Base-by-base conservation (phyloP, 2,888 invertebrate species). In the Papilio gigon region DNA sequence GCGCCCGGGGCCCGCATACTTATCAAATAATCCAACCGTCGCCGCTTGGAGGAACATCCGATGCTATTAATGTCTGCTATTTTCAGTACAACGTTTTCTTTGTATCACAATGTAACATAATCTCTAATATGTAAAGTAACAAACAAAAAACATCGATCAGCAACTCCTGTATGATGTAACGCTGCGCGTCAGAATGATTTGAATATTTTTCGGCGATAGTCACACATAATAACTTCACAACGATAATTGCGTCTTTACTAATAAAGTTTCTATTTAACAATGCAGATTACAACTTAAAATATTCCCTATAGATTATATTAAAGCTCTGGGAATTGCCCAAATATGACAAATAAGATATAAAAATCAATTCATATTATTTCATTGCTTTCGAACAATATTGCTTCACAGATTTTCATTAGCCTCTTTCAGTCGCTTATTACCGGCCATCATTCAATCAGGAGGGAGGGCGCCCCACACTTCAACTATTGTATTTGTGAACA, bases 1-100 rank as follows among this genome's bases (percentile, higher is more conserved):
- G 61, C 61, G 65, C 62, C 30, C 65, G 70, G 69, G 69, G 69
- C 65, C 65, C 65, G 69, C 62, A 70, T 62, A 65, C 56, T 65
- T 65, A 70, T 65, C 33, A 58, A 61, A 61, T 61, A 50, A 59
- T 65, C n/a, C 60, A 6, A 58, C 56, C 27, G 35, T 25, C 17
- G 42, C n/a, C 53, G 20, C 17, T 56, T 56, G 11, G 30, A 61
- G 20, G 6, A 53, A 60, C 25, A 60, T 37, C 60, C 37, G 25
- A 40, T 60, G 37, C 35, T 59, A 17, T 60, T 60, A 37, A 40
- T 60, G 22, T 40, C n/a, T 37, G 40, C n/a, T 60, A 25, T 25
- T 40, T 37, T 37, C 59, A 35, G 37, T 35, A 50, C 50, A 50
- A 50, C 14, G 27, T 30, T 56, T 56, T 56, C 53, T 56, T 27